These are phyloP conservation scores for Pheosia tremula DNA, from an alignment of 2,888 invertebrate genomes.

Conservation along the genomic window DNA sequence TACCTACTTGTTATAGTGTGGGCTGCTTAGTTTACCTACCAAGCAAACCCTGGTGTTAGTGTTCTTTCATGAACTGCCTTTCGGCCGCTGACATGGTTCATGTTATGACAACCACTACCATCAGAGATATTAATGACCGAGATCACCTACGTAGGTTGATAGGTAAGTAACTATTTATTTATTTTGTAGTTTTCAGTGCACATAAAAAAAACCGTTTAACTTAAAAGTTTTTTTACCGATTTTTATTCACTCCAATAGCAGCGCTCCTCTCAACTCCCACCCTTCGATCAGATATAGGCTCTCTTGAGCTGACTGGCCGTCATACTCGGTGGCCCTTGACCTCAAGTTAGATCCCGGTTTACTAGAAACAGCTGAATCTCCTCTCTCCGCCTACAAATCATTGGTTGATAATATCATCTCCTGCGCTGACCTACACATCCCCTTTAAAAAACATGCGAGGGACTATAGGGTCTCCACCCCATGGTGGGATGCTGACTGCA, in stretches of 20 bases:
- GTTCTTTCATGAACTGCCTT: too few species aligned
- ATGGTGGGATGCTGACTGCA: too few species aligned
- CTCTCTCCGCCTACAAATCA: neutral
- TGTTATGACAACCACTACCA: too few species aligned
- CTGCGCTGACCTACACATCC: conserved; percentile 5
- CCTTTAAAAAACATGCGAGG: conserved; percentile 9
- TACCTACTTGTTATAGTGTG: too few species aligned
- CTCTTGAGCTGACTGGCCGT: conserved; percentile 12
- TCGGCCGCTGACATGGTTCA: too few species aligned
- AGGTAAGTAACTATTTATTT: too few species aligned
- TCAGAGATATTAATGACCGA: too few species aligned
- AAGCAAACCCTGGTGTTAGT: too few species aligned
- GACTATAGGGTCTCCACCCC: conserved; percentile 9
- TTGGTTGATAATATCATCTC: conserved; percentile 1
- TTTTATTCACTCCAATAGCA: neutral
- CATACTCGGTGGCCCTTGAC: conserved; percentile 7
- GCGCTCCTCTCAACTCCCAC: conserved; percentile 1
- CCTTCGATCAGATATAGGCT: conserved; percentile 20
- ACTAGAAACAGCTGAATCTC: neutral
- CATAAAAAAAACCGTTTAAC: too few species aligned
- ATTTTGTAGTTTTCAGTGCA: too few species aligned
- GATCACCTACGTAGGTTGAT: too few species aligned
- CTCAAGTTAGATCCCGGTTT: neutral
- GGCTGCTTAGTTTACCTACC: too few species aligned
- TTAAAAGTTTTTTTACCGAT: conserved; percentile 12